phyloP scores from a whole-genome alignment of 2,888 invertebrate genomes.

The Meiosimyza platycephala region DNA sequence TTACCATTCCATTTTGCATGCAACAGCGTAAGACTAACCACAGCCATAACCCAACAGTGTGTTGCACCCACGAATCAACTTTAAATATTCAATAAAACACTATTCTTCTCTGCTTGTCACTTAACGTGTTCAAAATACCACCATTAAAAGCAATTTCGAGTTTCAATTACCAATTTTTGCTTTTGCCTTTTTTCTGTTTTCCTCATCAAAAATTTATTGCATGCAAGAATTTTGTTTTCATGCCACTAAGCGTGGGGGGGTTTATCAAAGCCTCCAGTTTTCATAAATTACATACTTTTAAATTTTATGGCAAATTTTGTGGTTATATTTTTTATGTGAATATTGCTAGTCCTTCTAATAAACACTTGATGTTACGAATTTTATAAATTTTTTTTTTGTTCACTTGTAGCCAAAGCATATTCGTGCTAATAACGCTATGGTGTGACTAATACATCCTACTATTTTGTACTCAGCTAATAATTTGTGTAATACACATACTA shows the following conservation, averaged over 20 bases:
- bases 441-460: slow-evolving; percentile 1
- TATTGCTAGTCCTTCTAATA: not conserved
- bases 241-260: not conserved
- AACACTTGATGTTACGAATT: too few species aligned
- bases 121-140: slow-evolving; percentile 14
- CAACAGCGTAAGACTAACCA: too few species aligned
- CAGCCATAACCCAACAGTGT: too few species aligned
- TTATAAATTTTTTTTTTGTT: too few species aligned
- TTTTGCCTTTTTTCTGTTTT: not conserved
- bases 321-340: not conserved
- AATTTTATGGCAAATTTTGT: not conserved
- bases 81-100: not conserved
- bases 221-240: slow-evolving; percentile 8
- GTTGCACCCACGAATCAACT: not conserved
- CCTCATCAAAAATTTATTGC: not conserved
- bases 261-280: not conserved
- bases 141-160: slow-evolving; percentile 26
- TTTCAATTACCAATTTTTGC: slow-evolving; percentile 30
- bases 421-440: slow-evolving; percentile 1
- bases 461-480: not conserved
- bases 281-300: not conserved
- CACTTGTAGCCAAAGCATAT: not conserved
- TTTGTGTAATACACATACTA: too few species aligned
- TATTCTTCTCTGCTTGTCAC: not conserved
- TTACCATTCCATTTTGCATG: too few species aligned